Percentiles rank a stretch among this genome's conserved stretches.
Evolutionary conservation across 2,797 vertebrate genomes (phyloP).

Genomic region (Eulemur coronatus): DNA sequence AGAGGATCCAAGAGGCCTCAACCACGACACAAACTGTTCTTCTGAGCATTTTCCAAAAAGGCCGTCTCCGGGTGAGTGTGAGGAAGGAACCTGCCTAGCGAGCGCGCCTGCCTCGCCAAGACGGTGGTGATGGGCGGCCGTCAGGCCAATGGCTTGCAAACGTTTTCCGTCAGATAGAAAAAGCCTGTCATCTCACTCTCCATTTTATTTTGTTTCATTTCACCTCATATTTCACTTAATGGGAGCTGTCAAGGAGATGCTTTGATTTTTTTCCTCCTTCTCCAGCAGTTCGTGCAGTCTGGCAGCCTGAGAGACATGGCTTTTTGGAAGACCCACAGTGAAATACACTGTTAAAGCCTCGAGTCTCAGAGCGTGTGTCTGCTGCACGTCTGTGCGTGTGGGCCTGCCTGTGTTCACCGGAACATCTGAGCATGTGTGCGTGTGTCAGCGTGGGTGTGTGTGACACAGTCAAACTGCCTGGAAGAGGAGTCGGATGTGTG

Average conservation of each 20-base stretch:
- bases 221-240: slow-evolving; percentile 72
- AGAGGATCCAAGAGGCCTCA: neutral
- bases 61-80: neutral
- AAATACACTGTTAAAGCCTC: neutral
- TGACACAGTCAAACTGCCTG: neutral
- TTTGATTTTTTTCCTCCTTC: neutral
- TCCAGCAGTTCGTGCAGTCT: neutral
- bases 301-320: slow-evolving; percentile 63
- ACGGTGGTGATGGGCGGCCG: slow-evolving; percentile 54
- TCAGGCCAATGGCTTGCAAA: slow-evolving; percentile 60
- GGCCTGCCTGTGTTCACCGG: neutral
- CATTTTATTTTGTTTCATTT: slow-evolving; percentile 74
- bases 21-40: neutral
- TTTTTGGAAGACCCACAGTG: neutral
- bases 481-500: neutral
- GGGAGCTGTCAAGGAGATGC: slow-evolving; percentile 75
- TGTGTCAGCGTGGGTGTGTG: neutral
- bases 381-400: neutral
- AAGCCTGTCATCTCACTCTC: slow-evolving; percentile 72
- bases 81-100: neutral
- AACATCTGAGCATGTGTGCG: neutral
- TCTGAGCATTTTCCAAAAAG: neutral
- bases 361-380: no score
- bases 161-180: slow-evolving; percentile 61
- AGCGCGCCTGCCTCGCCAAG: neutral